Conservation (phyloP, 2,888 invertebrate genomes). For the Aquatica leii region DNA sequence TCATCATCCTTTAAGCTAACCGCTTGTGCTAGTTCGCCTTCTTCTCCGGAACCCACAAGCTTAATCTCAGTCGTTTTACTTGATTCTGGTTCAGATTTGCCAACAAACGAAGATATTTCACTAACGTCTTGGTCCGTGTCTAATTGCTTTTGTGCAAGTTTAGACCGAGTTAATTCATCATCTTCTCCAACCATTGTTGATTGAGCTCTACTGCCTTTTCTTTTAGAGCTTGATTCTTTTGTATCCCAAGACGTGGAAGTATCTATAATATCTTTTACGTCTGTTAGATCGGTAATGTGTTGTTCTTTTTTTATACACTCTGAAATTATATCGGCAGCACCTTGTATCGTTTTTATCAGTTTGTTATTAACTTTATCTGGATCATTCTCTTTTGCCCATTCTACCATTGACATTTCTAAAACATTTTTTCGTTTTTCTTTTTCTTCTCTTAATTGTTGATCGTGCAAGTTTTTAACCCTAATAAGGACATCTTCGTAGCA, state of each 20-base stretch:
- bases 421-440: slow-evolving; percentile 5
- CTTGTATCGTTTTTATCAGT: slow-evolving; percentile 48
- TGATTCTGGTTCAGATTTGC: neutral
- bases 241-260: too few species aligned
- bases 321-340: slow-evolving; percentile 45
- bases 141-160: too few species aligned
- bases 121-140: too few species aligned
- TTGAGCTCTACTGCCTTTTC: too few species aligned
- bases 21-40: too few species aligned
- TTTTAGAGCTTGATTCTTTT: too few species aligned
- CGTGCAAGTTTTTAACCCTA: slow-evolving; percentile 44
- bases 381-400: slow-evolving; percentile 49
- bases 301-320: slow-evolving; percentile 38
- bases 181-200: too few species aligned
- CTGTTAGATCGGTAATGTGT: too few species aligned
- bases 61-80: neutral
- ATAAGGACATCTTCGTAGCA: slow-evolving; percentile 46
- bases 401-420: slow-evolving; percentile 47
- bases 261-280: too few species aligned
- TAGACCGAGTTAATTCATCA: too few species aligned
- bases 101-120: too few species aligned
- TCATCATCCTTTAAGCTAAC: too few species aligned
- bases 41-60: neutral
- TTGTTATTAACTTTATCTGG: slow-evolving; percentile 48
- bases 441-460: slow-evolving; percentile 15